Evolutionary conservation across 2,797 vertebrate genomes (phyloP), one percentile per base, ranked within the genome.

Genomic region (Xenopus petersii): DNA sequence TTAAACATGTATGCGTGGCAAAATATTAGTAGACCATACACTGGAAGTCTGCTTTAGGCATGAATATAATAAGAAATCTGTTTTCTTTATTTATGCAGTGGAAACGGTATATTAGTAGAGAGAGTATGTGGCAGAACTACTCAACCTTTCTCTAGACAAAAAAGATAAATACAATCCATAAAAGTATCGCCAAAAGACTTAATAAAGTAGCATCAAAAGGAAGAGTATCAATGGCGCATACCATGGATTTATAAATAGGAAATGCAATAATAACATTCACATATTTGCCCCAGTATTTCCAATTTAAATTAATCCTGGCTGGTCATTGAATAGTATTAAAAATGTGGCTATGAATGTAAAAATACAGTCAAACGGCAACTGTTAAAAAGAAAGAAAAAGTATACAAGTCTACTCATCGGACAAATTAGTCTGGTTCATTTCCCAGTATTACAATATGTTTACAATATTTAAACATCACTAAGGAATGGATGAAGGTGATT

Each of bases 131-230:
- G 12, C 49, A 54, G 49, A 54, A 54, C 49, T 54, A 54, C 12
- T 16, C 5, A 12, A 16, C 15, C 49, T 54, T 54, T 54, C 49
- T 5, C 49, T 54, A 54, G 49, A 54, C 49, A 54, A 54, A 54
- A 42, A 42, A 12, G 12, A 64, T 33, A 33, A 64, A 36, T 64
- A 64, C 12, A 64, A 64, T 30, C 61, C 33, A 33, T 12, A 15
- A 64, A 33, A 64, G 9, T 13, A 64, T 33, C 36, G 61, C 26
- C 11, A 64, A 33, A 26, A 64, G 61, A 33, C 61, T 33, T 36
- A 64, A 64, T 64, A 15, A 64, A 30, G 36, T 30, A 64, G 33
- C 26, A 33, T 33, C 61, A 64, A 64, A 54, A 42, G 61, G 12
- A 36, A 64, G 61, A 30, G 30, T 15, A 16, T 15, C 15, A 30